Base-by-base conservation (phyloP, 2,797 vertebrate genomes). In the Smutsia gigantea region DNA sequence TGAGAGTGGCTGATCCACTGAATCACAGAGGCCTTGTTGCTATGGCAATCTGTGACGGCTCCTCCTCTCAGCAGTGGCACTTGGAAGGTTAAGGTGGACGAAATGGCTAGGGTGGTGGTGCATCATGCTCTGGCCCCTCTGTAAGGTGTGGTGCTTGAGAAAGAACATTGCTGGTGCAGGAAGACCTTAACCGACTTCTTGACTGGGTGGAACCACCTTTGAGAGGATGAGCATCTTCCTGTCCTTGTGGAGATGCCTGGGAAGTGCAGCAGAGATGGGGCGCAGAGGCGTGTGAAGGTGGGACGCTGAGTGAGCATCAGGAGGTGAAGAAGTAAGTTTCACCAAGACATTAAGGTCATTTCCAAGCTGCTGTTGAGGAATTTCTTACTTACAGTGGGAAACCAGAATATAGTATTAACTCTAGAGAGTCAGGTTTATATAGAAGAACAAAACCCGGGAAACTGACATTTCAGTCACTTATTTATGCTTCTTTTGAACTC, bases 21-120 rank as follows among this genome's bases (percentile, higher is more conserved):
- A 99, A 99, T 94, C 98, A 98, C 74, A 99, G 99, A 96, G 99
- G 99, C 53, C 99, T 99, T 0, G 99, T 99, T 53, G 97, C 99
- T 92, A 99, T 99, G 99, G 99, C 99, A 5, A 99, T 99, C 97
- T 99, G 99, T 0, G 99, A 99, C 0, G 98, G 99, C 53, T 99
- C 99, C 2, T 96, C 98, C 90, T 98, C 97, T 0, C 99, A 99
- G 97, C 99, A 99, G 97, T 99, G 99, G 99, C 99, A 98, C 78
- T 97, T 99, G 72, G 99, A 99, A 96, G 98, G 95, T 89, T 99
- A 98, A 99, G n/a, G 0, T 31, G 81, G 87, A 39, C 7, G 75
- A 1, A 1, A 19, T 69, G 61, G 63, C 88, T 31, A 34, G 72
- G 14, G 7, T 0, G 55, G 34, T 13, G 27, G 53, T 23, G 27